Conservation (phyloP, 2,797 vertebrate species). For the Nannoperca obscura region DNA sequence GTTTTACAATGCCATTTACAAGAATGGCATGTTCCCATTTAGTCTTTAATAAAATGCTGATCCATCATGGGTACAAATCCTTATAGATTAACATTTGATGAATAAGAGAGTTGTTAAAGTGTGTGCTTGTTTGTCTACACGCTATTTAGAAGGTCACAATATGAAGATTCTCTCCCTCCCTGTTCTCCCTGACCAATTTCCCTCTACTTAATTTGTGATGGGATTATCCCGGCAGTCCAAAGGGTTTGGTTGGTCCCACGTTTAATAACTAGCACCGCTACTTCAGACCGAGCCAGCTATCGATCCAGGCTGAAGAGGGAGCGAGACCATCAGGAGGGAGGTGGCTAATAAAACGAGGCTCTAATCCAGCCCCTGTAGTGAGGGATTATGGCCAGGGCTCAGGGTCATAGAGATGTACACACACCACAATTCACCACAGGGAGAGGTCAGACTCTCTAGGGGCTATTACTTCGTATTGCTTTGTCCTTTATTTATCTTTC, state of each 20-base stretch:
- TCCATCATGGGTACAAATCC: conserved; percentile 39
- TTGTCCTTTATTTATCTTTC: conserved; percentile 75
- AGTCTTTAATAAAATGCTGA: conserved; percentile 44
- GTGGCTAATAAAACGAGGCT: conserved; percentile 77
- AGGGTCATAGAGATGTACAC: conserved; percentile 68
- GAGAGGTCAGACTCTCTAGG: conserved; percentile 59
- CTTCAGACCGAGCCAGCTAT: conserved; percentile 79
- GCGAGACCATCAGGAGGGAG: conserved; percentile 38
- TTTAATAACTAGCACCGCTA: conserved; percentile 84
- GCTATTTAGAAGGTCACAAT: conserved; percentile 68
- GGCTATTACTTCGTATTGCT: conserved; percentile 66
- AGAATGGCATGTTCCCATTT: conserved; percentile 19
- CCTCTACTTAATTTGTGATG: conserved; percentile 80
- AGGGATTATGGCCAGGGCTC: conserved; percentile 70
- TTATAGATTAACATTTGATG: conserved; percentile 44
- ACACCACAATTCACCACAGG: conserved; percentile 57
- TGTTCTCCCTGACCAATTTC: conserved; percentile 66
- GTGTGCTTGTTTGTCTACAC: conserved; percentile 37
- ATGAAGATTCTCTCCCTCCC: conserved; percentile 54
- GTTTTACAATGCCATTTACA: conserved; percentile 4
- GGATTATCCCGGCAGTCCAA: conserved; percentile 77
- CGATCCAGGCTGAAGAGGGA: conserved; percentile 77
- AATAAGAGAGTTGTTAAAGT: conserved; percentile 33
- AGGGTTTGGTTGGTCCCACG: conserved; percentile 78
- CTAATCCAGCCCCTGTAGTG: conserved; percentile 79